Evolutionary conservation across 2,888 invertebrate genomes (phyloP).

Genomic region (Drosophila kuntzei): DNA sequence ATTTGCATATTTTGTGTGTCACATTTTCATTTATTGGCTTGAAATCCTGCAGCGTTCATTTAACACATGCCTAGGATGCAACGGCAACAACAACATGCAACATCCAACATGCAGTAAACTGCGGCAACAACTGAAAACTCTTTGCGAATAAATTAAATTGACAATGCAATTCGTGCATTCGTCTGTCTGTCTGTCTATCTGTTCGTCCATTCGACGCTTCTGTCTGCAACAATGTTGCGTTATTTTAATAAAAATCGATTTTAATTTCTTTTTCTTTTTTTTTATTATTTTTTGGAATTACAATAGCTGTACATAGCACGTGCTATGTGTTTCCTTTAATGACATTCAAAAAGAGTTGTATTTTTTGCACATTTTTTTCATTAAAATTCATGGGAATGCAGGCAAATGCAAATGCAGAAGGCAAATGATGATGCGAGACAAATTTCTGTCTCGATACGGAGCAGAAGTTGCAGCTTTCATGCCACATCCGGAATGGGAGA

Average conservation of each 20-base stretch:
- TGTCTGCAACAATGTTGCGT: conserved; percentile 38
- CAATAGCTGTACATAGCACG: conserved; percentile 24
- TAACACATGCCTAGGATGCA: conserved; percentile 54
- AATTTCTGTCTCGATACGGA: conserved; percentile 1
- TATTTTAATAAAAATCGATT: conserved; percentile 62
- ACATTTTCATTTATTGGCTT: conserved; percentile 63
- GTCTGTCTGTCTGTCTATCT: conserved; percentile 9
- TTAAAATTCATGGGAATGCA: conserved; percentile 27
- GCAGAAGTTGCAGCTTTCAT: conserved; percentile 15
- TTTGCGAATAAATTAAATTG: conserved; percentile 62
- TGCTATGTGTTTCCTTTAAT: conserved; percentile 36
- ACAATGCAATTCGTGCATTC: conserved; percentile 55
- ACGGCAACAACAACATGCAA: background rate
- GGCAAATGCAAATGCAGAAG: conserved; percentile 41
- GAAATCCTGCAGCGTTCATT: conserved; percentile 58
- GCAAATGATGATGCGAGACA: conserved; percentile 7
- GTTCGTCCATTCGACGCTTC: conserved; percentile 1
- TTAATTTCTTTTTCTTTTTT: conserved; percentile 3
- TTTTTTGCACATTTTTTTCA: conserved; percentile 5
- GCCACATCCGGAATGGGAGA: conserved; percentile 40
- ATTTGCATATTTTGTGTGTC: conserved; percentile 66
- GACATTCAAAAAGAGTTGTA: conserved; percentile 23
- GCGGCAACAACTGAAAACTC: conserved; percentile 1
- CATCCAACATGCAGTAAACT: background rate
- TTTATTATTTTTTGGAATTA: conserved; percentile 17